Evolutionary conservation across 2,888 invertebrate species (phyloP), one percentile per base, ranked within the genome.

Genomic region (Caenorhabditis becei): DNA sequence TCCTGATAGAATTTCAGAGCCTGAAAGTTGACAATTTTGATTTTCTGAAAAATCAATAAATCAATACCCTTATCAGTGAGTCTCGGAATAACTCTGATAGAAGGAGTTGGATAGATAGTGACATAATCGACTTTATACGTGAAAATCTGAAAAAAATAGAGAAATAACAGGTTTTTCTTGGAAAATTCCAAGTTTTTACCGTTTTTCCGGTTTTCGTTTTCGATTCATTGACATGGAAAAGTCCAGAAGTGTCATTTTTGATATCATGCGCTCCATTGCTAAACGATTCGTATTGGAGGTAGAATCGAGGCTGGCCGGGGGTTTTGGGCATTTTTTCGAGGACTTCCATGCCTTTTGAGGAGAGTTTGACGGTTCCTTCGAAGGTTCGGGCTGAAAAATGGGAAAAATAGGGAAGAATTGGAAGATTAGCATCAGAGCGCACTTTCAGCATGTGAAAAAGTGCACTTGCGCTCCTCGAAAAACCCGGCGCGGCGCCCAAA

Each of bases 51-150:
- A 14, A 2, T 41, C 14, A 7, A 41, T 16, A 61, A 18, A 18
- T 37, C 16, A n/a, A n/a, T n/a, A n/a, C n/a, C n/a, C n/a, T n/a
- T n/a, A n/a, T n/a, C 24, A 18, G n/a, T 2, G 32, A 54, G n/a
- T 24, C 53, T 18, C 4, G 77, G 77, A 47, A 82, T 65, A 7
- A 86, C 26, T 44, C 78, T 72, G 26, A 87, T 71, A 7, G 41
- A 49, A 11, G 44, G 32, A 16, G 87, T 67, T 8, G 71, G 51
- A 5, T 86, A 88, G 32, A 89, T 54, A 35, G 80, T 69, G n/a
- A 90, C 88, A 26, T 85, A 83, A 16, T 90, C 90, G 18, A 89
- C 83, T 78, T 87, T 84, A 83, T 87, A 91, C 1, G 78, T 59
- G 61, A 85, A 80, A n/a, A 83, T 84, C 86, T 90, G 71, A 44